phyloP scores from a whole-genome alignment of 2,888 invertebrate species.

The Brenthis hecate region DNA sequence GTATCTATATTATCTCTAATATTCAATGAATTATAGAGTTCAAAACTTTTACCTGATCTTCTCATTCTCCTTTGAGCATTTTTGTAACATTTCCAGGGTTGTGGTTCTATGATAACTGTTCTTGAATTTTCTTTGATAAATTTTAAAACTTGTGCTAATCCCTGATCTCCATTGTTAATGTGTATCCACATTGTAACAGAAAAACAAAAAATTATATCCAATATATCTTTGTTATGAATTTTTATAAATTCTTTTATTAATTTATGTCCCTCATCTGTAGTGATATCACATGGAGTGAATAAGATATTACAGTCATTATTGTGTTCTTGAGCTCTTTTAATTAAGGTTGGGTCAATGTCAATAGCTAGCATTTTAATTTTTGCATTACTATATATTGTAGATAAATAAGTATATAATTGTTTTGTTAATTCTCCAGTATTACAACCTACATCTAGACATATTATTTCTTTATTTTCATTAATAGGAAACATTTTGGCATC shows the following conservation, averaged over 20 bases:
- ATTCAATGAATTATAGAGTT: constrained; percentile 81
- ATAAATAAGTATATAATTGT: constrained; percentile 79
- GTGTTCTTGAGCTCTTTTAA: constrained; percentile 84
- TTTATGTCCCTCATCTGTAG: constrained; percentile 62
- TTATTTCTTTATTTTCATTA: constrained; percentile 41
- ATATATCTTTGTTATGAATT: constrained; percentile 65
- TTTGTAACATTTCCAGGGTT: constrained; percentile 93
- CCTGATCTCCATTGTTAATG: constrained; percentile 90
- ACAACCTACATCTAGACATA: constrained; percentile 89
- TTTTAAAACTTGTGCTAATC: constrained; percentile 84
- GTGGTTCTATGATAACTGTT: constrained; percentile 89
- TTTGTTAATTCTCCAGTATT: constrained; percentile 90
- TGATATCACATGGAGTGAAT: constrained; percentile 84
- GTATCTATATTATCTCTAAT: constrained; percentile 84
- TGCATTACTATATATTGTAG: constrained; percentile 56
- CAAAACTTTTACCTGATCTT: constrained; percentile 83
- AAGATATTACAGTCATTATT: constrained; percentile 71
- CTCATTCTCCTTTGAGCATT: constrained; percentile 88
- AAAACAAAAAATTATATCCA: constrained; percentile 89
- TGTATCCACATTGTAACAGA: constrained; percentile 96
- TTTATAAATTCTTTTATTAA: constrained; percentile 75
- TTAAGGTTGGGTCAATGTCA: constrained; percentile 88
- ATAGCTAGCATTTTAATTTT: constrained; percentile 83
- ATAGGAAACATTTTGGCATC: constrained; percentile 62
- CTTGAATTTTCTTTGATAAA: constrained; percentile 78